Percentiles rank a stretch among this genome's conserved stretches.
These are phyloP conservation scores for Argyresthia goedartella DNA, from an alignment of 2,888 invertebrate species.

Conservation along the genomic window DNA sequence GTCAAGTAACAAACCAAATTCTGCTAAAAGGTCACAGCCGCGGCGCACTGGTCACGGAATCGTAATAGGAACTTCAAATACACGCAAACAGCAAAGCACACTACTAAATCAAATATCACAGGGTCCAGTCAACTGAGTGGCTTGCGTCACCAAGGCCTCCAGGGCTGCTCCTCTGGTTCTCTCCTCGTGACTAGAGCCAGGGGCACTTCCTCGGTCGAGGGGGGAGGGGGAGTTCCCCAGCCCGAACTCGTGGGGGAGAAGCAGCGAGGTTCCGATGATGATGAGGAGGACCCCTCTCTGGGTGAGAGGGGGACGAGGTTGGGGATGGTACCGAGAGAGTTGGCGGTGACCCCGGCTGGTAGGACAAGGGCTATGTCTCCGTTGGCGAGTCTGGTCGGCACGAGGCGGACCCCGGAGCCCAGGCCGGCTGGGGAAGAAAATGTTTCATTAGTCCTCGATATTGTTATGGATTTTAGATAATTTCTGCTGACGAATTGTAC, in stretches of 20 bases:
- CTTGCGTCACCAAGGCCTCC: conserved; percentile 82
- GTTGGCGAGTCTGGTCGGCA: conserved; percentile 85
- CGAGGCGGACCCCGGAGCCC: conserved; percentile 79
- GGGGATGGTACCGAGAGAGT: conserved; percentile 70
- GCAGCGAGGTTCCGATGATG: conserved; percentile 72
- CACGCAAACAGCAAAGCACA: conserved; percentile 22
- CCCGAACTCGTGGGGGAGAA: conserved; percentile 72
- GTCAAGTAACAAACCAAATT: no score
- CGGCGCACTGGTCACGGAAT: neutral
- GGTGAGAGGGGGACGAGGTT: conserved; percentile 82
- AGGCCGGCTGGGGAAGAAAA: conserved; percentile 65
- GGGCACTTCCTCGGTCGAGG: conserved; percentile 62
- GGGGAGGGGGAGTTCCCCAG: conserved; percentile 54
- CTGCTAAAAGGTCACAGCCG: no score
- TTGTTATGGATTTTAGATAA: no score
- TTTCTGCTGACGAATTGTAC: no score
- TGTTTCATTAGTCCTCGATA: neutral
- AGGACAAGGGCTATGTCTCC: conserved; percentile 86
- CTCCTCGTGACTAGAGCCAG: conserved; percentile 81
- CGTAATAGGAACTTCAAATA: conserved; percentile 6
- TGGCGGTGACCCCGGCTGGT: conserved; percentile 74
- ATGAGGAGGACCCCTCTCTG: conserved; percentile 75
- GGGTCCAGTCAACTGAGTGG: conserved; percentile 19
- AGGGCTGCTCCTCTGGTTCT: conserved; percentile 79
- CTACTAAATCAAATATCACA: conserved; percentile 24